Conservation (phyloP, 1,140 invertebrate species). For the Tetramorium alpestre region DNA sequence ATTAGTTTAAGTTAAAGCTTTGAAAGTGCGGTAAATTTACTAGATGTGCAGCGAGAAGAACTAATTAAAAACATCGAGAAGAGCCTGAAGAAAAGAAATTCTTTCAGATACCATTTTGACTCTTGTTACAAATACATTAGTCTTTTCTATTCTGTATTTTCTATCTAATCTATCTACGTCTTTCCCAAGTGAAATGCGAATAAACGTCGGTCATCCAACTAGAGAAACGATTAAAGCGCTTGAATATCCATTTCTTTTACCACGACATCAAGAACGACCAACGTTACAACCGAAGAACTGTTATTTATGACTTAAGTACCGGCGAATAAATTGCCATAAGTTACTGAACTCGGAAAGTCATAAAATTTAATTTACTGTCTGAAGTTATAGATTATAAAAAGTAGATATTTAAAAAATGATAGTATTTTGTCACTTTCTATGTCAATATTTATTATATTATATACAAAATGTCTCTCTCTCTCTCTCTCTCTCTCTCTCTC, state of each 20-base stretch:
- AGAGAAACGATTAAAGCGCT: constrained; percentile 40
- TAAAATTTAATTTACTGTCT: constrained; percentile 19
- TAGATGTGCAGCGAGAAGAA: background rate
- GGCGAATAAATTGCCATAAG: background rate
- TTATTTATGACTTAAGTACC: constrained; percentile 20
- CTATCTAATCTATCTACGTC: background rate
- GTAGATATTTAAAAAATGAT: background rate
- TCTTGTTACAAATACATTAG: background rate
- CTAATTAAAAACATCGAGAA: background rate
- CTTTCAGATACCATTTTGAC: constrained; percentile 12
- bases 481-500: background rate
- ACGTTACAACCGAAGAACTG: constrained; percentile 1
- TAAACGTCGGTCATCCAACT: constrained; percentile 18
- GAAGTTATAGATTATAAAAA: background rate
- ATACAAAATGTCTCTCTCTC: background rate
- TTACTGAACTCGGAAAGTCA: background rate
- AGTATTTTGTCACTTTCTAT: background rate
- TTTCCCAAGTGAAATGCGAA: background rate
- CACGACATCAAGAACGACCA: background rate
- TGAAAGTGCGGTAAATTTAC: constrained; percentile 24
- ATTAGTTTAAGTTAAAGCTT: background rate
- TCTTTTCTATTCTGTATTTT: background rate
- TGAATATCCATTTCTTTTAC: constrained; percentile 28
- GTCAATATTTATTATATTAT: background rate
- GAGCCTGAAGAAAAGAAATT: constrained; percentile 6